Evolutionary conservation across 2,797 vertebrate genomes (phyloP).

Genomic region (Sebastes umbrosus): DNA sequence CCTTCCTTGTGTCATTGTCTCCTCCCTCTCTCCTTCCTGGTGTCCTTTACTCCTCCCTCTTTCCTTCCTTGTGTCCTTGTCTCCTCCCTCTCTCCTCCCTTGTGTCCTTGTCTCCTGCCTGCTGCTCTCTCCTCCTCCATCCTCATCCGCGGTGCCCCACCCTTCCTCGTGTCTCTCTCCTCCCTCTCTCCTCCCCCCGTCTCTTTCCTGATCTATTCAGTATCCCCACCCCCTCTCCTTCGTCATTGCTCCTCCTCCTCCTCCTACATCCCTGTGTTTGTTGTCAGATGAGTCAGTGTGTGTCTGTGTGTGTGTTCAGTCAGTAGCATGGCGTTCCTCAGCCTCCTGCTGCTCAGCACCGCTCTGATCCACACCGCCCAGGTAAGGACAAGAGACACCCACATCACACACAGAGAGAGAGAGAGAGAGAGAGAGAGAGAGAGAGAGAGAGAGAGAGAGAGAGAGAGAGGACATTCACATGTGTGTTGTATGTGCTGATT

Average conservation of each 20-base stretch:
- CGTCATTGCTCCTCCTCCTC: neutral
- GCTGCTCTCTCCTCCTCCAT: neutral
- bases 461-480: neutral
- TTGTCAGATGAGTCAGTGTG: constrained; percentile 41
- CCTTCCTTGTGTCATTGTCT: too few species aligned
- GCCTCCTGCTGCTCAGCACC: constrained; percentile 63
- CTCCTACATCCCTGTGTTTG: neutral
- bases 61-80: neutral
- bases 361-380: constrained; percentile 61
- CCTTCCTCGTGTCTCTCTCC: neutral
- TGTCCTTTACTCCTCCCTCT: neutral
- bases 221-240: neutral
- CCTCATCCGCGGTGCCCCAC: too few species aligned
- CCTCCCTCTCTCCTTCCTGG: neutral
- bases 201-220: neutral
- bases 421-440: neutral
- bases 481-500: neutral
- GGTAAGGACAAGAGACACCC: constrained; percentile 41
- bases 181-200: neutral
- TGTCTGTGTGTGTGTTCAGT: constrained; percentile 36
- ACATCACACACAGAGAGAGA: neutral
- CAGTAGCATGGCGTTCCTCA: constrained; percentile 63
- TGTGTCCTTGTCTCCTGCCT: neutral
- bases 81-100: neutral
- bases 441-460: neutral